phyloP scores from a whole-genome alignment of 2,888 invertebrate genomes.

The Fragum fragum region DNA sequence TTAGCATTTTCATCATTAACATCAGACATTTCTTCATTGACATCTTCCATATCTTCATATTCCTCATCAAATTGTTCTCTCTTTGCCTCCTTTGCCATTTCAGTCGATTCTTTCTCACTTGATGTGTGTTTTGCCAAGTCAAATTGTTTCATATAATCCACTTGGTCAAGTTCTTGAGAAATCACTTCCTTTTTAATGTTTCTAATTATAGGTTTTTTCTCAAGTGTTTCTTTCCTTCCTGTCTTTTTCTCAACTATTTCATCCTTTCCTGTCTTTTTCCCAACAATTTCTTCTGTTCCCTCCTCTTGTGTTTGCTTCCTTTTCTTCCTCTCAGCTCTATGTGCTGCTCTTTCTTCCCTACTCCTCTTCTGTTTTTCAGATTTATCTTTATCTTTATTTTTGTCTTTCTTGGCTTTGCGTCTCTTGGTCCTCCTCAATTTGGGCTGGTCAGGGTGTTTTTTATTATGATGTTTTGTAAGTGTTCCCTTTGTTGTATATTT shows the following conservation, averaged over 20 bases:
- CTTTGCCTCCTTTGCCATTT: not conserved
- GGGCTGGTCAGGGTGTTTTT: slow-evolving; percentile 9
- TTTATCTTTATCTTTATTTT: not conserved
- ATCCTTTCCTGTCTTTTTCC: not conserved
- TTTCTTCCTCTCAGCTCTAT: slow-evolving; percentile 11
- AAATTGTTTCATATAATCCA: slow-evolving; percentile 27
- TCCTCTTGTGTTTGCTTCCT: not conserved
- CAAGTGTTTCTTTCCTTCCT: not conserved
- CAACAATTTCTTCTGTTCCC: not conserved
- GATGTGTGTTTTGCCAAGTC: not conserved
- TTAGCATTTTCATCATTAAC: not conserved
- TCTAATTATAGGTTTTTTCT: slow-evolving; percentile 2
- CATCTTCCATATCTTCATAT: not conserved
- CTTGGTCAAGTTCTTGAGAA: not conserved
- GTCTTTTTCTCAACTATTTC: not conserved
- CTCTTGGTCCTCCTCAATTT: slow-evolving; percentile 13
- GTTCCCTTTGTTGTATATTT: slow-evolving; percentile 11
- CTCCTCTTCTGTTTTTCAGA: slow-evolving; percentile 9
- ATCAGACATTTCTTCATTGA: not conserved
- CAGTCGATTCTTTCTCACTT: not conserved
- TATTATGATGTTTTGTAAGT: slow-evolving; percentile 24
- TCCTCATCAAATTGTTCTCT: not conserved
- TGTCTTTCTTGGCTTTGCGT: slow-evolving; percentile 9
- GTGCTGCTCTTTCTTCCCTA: slow-evolving; percentile 20
- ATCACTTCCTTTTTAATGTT: slow-evolving; percentile 6